These are phyloP conservation scores for Meloidogyne floridensis DNA, from an alignment of 1,140 invertebrate species.

Conservation along the genomic window DNA sequence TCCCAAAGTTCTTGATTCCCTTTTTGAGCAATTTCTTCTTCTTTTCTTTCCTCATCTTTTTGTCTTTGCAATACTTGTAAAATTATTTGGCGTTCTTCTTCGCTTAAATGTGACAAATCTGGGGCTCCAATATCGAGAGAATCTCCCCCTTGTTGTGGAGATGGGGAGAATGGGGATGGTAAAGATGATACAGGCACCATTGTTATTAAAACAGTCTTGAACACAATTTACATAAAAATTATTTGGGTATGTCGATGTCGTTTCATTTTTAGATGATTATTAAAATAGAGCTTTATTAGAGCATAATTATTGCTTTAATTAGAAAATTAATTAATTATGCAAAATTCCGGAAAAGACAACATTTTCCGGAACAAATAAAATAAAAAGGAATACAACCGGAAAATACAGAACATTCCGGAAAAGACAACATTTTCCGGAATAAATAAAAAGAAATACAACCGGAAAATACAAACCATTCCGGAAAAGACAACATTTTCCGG, in stretches of 20 bases:
- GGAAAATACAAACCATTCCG: too few relatives aligned
- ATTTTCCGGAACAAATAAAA: too few relatives aligned
- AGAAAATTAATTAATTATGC: too few relatives aligned
- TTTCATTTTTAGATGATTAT: neutral
- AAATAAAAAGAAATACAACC: too few relatives aligned
- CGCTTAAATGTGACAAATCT: slow-evolving; percentile 94
- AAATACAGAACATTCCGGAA: too few relatives aligned
- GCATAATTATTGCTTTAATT: neutral
- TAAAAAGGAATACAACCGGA: too few relatives aligned
- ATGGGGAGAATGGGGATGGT: neutral
- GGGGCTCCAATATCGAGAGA: slow-evolving; percentile 69
- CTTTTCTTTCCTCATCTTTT: slow-evolving; percentile 90
- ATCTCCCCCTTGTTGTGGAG: neutral
- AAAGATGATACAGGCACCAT: neutral
- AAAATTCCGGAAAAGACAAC: too few relatives aligned
- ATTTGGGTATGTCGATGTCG: neutral
- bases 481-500: too few relatives aligned
- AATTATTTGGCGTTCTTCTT: slow-evolving; percentile 94
- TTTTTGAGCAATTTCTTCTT: slow-evolving; percentile 73
- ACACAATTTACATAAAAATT: neutral
- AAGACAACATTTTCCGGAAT: too few relatives aligned
- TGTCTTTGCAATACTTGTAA: slow-evolving; percentile 92
- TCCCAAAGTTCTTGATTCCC: slow-evolving; percentile 61
- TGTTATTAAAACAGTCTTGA: neutral
- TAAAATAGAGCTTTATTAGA: neutral